These are phyloP conservation scores for Mesocricetus auratus DNA, from an alignment of 2,113 vertebrate genomes.

Conservation along the genomic window DNA sequence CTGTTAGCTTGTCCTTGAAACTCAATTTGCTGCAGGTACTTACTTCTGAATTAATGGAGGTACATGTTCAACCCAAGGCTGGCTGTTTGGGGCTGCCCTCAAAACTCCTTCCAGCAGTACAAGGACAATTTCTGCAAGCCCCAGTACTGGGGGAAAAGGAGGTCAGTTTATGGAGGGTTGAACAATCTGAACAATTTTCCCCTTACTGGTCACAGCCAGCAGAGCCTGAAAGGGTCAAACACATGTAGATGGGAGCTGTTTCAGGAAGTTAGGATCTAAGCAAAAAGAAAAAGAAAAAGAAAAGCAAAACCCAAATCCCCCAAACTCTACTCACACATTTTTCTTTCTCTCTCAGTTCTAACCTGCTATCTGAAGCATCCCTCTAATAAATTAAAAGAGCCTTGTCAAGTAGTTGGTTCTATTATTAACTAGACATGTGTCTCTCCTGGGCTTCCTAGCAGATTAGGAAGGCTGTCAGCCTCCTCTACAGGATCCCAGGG, in stretches of 20 bases:
- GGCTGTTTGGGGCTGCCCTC: conserved; percentile 63
- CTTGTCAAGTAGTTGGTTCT: conserved; percentile 62
- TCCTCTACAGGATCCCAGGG: background rate
- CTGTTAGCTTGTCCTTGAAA: conserved; percentile 86
- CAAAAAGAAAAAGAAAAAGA: background rate
- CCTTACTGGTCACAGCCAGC: background rate
- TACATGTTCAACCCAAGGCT: conserved; percentile 39
- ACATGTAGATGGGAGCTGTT: background rate
- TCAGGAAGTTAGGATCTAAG: background rate
- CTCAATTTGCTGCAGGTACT: conserved; percentile 83
- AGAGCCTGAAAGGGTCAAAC: background rate
- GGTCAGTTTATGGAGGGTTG: background rate
- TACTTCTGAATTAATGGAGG: conserved; percentile 83
- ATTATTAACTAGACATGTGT: conserved; percentile 52
- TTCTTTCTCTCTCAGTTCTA: background rate
- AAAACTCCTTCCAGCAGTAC: background rate
- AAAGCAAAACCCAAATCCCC: background rate
- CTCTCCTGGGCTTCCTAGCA: conserved; percentile 45
- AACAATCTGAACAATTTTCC: background rate
- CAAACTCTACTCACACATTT: background rate
- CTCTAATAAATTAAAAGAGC: conserved; percentile 63
- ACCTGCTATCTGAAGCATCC: conserved; percentile 19
- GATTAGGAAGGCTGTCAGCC: conserved; percentile 11
- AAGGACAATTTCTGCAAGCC: conserved; percentile 1
- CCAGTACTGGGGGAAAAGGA: background rate